Evolutionary conservation across 2,888 invertebrate genomes (phyloP), one percentile per base, ranked within the genome.

Genomic region (Tetragonula carbonaria): DNA sequence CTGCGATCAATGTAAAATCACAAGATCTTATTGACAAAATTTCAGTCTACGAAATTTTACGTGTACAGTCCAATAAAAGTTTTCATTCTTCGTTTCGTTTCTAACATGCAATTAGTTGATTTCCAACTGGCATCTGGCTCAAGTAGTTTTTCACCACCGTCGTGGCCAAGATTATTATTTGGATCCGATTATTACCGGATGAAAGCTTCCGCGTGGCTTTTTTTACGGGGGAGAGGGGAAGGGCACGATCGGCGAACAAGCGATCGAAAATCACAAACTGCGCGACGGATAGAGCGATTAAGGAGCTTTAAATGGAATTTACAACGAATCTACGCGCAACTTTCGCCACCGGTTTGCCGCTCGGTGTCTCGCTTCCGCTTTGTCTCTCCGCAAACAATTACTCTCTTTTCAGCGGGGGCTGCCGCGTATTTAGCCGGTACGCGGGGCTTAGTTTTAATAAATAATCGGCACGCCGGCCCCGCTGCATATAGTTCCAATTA

Each of bases 401-500:
- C 38, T 45, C 71, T 67, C 33, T 68, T 70, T 71, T 66, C 73
- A 65, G 18, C n/a, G 33, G 38, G 38, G 18, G 38, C 28, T 4
- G 71, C 57, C 70, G 63, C 57, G 72, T 75, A 86, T 79, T 83
- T 74, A 67, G 72, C 72, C 82, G 82, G 21, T 51, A 55, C 81
- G 68, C 78, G 81, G 76, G 45, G 87, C 75, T 91, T 90, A 89
- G 74, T 81, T 86, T 90, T 88, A 89, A 91, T 92, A 90, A 87
- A 90, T 91, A 90, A 92, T 90, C 79, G 57, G 65, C 59, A 74
- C 80, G 78, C 81, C 79, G 74, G 62, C 80, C 77, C 65, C 79
- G 84, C 28, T 28, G 86, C 86, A 85, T 80, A 81, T 87, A 87
- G 84, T 87, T 80, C 67, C 87, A 88, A 92, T 93, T 92, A 92